phyloP scores from a whole-genome alignment of 2,888 invertebrate genomes.

The Caenorhabditis angaria region DNA sequence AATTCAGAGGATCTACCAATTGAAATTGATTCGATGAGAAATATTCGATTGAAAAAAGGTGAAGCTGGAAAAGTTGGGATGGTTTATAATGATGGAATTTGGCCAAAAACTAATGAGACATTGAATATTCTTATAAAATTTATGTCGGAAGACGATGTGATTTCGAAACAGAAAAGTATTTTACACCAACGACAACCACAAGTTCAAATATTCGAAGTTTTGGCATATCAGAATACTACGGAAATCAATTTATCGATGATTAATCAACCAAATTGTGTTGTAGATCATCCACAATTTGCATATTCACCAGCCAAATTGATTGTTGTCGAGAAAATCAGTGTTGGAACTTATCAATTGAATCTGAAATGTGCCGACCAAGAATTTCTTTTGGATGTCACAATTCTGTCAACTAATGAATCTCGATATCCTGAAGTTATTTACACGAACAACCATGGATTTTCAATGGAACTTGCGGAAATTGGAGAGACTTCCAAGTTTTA shows the following conservation, averaged over 20 bases:
- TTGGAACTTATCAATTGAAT: background rate
- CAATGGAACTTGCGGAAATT: background rate
- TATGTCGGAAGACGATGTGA: background rate
- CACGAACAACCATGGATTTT: background rate
- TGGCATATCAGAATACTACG: background rate
- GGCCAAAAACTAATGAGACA: constrained; percentile 17
- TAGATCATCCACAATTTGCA: background rate
- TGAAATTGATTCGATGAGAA: background rate
- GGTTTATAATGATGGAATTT: constrained; percentile 26
- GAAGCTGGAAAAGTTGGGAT: constrained; percentile 8
- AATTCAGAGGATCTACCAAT: background rate
- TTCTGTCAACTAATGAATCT: background rate
- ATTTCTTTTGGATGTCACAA: background rate
- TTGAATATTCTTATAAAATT: constrained; percentile 1
- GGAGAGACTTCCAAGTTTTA: background rate
- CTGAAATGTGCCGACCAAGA: background rate
- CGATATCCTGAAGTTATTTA: background rate
- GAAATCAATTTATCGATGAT: background rate
- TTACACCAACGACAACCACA: background rate
- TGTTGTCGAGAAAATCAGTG: background rate
- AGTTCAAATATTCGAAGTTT: background rate
- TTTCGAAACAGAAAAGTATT: background rate
- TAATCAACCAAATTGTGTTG: background rate
- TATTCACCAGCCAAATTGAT: background rate
- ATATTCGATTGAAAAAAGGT: constrained; percentile 1